phyloP scores from a whole-genome alignment of 2,113 vertebrate genomes.

The Cyprinodon brontotheroides region DNA sequence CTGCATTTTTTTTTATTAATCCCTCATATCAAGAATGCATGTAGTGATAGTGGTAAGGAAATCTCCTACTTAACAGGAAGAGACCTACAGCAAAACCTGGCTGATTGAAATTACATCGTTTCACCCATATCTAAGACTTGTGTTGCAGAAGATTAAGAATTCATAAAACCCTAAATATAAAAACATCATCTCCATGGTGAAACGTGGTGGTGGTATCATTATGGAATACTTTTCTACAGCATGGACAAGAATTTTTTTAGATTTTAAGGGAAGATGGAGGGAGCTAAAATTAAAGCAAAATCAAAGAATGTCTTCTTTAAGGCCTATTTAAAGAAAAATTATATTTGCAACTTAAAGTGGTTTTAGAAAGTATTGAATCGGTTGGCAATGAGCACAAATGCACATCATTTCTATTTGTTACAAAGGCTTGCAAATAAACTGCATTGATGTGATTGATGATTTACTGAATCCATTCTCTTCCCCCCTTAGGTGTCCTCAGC shows the following conservation, averaged over 20 bases:
- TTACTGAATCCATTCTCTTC: not conserved
- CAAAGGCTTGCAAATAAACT: too few relatives aligned
- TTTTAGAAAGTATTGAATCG: not conserved
- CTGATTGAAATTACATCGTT: not conserved
- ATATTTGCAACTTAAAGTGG: too few relatives aligned
- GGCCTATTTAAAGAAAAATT: too few relatives aligned
- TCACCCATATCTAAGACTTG: not conserved
- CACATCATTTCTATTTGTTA: not conserved
- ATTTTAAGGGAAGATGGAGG: not conserved
- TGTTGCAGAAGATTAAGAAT: not conserved
- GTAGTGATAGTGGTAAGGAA: too few relatives aligned
- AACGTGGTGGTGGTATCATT: not conserved
- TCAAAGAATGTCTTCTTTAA: too few relatives aligned
- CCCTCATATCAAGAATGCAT: too few relatives aligned
- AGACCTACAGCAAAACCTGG: too few relatives aligned
- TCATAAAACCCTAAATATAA: not conserved
- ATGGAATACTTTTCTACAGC: not conserved
- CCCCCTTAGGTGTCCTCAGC: slow-evolving; percentile 88
- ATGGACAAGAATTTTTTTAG: not conserved
- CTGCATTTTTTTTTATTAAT: too few relatives aligned
- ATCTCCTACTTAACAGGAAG: too few relatives aligned
- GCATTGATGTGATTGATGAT: not conserved
- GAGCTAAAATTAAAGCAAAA: not conserved
- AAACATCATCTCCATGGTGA: not conserved
- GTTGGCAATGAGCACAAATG: not conserved